Percentiles rank a stretch among this genome's conserved stretches.
phyloP scores from a whole-genome alignment of 1,140 invertebrate species.

The Papilio aristodemus region DNA sequence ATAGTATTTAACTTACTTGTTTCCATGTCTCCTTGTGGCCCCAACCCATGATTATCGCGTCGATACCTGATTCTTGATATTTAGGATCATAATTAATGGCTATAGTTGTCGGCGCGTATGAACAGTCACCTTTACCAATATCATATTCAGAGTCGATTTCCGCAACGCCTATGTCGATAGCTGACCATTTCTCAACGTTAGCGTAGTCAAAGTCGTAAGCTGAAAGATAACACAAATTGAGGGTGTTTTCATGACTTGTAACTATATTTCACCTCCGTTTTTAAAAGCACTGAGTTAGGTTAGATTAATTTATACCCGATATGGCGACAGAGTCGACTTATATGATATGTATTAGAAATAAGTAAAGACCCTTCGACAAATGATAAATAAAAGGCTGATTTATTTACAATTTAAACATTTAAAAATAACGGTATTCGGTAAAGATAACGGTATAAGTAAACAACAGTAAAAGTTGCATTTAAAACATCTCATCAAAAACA shows the following conservation, averaged over 20 bases:
- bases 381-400: too few relatives aligned
- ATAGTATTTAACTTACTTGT: conserved; percentile 33
- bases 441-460: neutral
- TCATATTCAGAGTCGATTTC: conserved; percentile 50
- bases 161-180: conserved; percentile 52
- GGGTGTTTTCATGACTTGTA: neutral
- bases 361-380: too few relatives aligned
- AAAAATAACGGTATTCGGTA: too few relatives aligned
- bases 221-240: conserved; percentile 34
- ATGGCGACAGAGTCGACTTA: too few relatives aligned
- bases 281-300: too few relatives aligned
- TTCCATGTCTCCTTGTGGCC: conserved; percentile 45
- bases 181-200: conserved; percentile 48
- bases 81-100: conserved; percentile 51
- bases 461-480: neutral
- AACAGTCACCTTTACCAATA: conserved; percentile 35
- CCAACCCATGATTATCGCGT: conserved; percentile 53
- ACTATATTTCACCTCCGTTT: neutral
- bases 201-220: conserved; percentile 49
- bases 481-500: neutral
- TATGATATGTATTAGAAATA: too few relatives aligned
- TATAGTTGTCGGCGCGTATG: conserved; percentile 43
- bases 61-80: conserved; percentile 43
- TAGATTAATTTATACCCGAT: too few relatives aligned
- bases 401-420: too few relatives aligned